These are phyloP conservation scores for Pluvialis apricaria DNA, from an alignment of 2,113 vertebrate species.

Conservation along the genomic window DNA sequence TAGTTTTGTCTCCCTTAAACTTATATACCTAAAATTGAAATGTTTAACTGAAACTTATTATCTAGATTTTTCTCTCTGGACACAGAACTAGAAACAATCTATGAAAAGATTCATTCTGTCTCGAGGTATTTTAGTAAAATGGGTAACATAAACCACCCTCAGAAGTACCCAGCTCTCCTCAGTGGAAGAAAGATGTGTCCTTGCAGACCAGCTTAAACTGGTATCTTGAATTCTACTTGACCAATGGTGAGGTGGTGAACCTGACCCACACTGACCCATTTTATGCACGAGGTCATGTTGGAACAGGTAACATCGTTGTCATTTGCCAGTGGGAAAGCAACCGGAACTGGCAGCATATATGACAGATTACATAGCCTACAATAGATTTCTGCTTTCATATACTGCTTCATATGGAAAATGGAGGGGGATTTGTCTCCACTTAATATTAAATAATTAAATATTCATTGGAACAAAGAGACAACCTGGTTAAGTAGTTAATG, in stretches of 20 bases:
- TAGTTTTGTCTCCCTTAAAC: not conserved
- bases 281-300: not conserved
- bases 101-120: not conserved
- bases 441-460: constrained; percentile 23
- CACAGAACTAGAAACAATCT: not conserved
- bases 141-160: not conserved
- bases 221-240: not conserved
- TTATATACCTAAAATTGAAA: not conserved
- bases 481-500: constrained; percentile 26
- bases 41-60: not conserved
- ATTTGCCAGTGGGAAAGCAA: not conserved
- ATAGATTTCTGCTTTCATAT: not conserved
- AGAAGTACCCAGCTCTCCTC: not conserved
- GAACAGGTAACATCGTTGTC: not conserved
- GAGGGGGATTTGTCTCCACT: not conserved
- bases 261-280: not conserved
- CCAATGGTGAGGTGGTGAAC: not conserved
- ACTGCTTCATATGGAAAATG: not conserved
- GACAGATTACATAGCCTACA: not conserved
- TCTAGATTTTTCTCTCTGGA: not conserved
- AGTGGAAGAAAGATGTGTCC: not conserved
- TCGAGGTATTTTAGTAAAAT: not conserved
- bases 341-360: not conserved
- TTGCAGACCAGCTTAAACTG: not conserved
- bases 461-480: not conserved